Evolutionary conservation across 2,113 vertebrate species (phyloP), one percentile per base, ranked within the genome.

Genomic region (Hemibagrus wyckioides): DNA sequence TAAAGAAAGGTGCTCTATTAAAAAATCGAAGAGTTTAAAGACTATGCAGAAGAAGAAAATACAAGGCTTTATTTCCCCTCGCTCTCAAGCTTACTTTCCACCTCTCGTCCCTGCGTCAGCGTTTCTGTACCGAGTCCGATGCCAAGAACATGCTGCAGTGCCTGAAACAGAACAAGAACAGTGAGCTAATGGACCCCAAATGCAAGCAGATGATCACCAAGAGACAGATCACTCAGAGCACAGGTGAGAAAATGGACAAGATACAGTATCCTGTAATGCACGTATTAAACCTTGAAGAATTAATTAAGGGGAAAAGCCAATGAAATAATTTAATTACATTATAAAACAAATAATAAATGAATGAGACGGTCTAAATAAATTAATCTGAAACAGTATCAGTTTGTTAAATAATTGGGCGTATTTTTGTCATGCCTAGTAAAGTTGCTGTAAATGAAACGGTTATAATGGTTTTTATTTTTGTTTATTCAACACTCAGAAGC

Each of bases 171-270:
- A 97, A 97, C 93, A 97, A 97, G 92, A 97, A 97, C 93, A 97
- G 94, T 3, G 97, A 97, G 91, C 90, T 97, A 88, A 97, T 97
- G 97, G 97, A 97, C 92, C 97, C 97, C 67, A 97, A 97, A 83
- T 97, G 97, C 93, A 97, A 97, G 83, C 97, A 97, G 86, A 97
- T 97, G 96, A 97, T 97, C 90, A 97, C 97, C 90, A 97, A 97
- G 89, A 96, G 97, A 57, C 97, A 97, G 89, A 97, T 97, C 77
- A 97, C 97, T 0, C 97, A 97, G 91, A 97, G 96, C 91, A 97
- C 97, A 85, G 90, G 90, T 91, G 50, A 88, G 41, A 2, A 0
- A 2, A 76, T 0, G 6, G 25, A 33, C 19, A 23, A 9, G 17
- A 9, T n/a, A n/a, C n/a, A n/a, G n/a, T 36, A 11, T 59, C 57